Percentiles rank a stretch among this genome's conserved stretches.
These are phyloP conservation scores for Caranx ignobilis DNA, from an alignment of 2,113 vertebrate genomes.

Conservation along the genomic window DNA sequence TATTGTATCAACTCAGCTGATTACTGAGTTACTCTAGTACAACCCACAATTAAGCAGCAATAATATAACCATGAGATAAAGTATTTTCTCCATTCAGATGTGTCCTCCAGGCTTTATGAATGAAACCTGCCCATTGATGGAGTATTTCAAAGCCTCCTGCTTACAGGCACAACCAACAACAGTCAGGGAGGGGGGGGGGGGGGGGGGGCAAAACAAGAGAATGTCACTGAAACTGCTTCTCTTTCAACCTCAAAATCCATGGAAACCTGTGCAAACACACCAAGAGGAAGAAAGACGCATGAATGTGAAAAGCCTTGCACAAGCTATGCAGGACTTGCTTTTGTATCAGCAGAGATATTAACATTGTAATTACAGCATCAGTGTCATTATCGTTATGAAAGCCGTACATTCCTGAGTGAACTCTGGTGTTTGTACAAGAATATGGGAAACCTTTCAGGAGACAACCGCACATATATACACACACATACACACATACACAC, in stretches of 20 bases:
- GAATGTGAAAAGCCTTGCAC: neutral
- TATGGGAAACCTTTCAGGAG: slow-evolving; percentile 30
- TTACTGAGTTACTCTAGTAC: neutral
- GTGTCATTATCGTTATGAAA: neutral
- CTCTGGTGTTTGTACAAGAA: slow-evolving; percentile 5
- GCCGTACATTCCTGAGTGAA: slow-evolving; percentile 2
- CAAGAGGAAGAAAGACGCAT: neutral
- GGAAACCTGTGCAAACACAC: slow-evolving; percentile 24
- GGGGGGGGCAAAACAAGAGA: slow-evolving; percentile 20
- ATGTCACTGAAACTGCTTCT: slow-evolving; percentile 25
- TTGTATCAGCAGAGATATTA: neutral
- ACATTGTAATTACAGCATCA: neutral
- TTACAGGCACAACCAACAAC: slow-evolving; percentile 25
- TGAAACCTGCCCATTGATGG: slow-evolving; percentile 46
- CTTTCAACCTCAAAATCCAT: slow-evolving; percentile 31
- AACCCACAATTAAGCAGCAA: neutral
- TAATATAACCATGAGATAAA: neutral
- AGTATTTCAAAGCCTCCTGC: slow-evolving; percentile 20
- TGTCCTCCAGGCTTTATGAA: slow-evolving; percentile 56
- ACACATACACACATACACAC: slow-evolving; percentile 3
- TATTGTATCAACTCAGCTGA: slow-evolving; percentile 6
- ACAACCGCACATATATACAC: neutral
- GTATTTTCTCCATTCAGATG: slow-evolving; percentile 11
- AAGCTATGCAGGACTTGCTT: neutral
- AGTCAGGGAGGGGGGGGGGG: slow-evolving; percentile 28